Evolutionary conservation across 2,797 vertebrate genomes (phyloP).

Genomic region (Benthosema pterotum): DNA sequence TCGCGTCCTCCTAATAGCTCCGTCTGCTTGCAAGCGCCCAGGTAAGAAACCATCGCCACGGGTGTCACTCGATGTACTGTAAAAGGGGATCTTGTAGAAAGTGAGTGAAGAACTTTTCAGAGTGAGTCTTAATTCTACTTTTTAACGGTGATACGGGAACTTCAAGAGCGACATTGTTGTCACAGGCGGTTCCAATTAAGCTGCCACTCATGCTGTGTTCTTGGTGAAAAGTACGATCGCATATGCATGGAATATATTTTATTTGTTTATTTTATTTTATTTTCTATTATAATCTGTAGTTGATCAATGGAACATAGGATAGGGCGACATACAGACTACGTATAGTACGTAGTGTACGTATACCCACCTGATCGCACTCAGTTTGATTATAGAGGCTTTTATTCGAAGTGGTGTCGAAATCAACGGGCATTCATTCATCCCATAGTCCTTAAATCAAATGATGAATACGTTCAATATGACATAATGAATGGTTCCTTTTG

Average conservation of each 20-base stretch:
- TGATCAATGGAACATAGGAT: too few relatives aligned
- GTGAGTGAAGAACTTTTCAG: constrained; percentile 13
- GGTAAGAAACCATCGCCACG: constrained; percentile 62
- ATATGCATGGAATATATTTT: too few relatives aligned
- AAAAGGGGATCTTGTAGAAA: constrained; percentile 32
- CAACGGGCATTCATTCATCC: too few relatives aligned
- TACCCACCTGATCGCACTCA: too few relatives aligned
- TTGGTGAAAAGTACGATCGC: constrained; percentile 36
- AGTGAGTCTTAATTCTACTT: constrained; percentile 39
- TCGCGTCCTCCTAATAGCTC: constrained; percentile 28
- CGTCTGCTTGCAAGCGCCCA: constrained; percentile 31
- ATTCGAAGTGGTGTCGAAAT: too few relatives aligned
- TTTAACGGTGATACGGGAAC: not conserved
- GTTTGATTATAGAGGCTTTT: too few relatives aligned
- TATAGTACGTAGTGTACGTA: too few relatives aligned
- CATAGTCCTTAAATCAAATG: too few relatives aligned
- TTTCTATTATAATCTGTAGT: not conserved
- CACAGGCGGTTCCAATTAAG: constrained; percentile 26
- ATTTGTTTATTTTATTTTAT: not conserved
- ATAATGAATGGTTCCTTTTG: too few relatives aligned
- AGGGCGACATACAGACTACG: too few relatives aligned
- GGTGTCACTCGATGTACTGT: constrained; percentile 12
- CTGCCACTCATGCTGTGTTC: constrained; percentile 37
- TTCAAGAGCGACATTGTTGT: not conserved
- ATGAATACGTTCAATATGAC: too few relatives aligned